Evolutionary conservation across 2,113 vertebrate genomes (phyloP).

Genomic region (Pelmatolapia mariae): DNA sequence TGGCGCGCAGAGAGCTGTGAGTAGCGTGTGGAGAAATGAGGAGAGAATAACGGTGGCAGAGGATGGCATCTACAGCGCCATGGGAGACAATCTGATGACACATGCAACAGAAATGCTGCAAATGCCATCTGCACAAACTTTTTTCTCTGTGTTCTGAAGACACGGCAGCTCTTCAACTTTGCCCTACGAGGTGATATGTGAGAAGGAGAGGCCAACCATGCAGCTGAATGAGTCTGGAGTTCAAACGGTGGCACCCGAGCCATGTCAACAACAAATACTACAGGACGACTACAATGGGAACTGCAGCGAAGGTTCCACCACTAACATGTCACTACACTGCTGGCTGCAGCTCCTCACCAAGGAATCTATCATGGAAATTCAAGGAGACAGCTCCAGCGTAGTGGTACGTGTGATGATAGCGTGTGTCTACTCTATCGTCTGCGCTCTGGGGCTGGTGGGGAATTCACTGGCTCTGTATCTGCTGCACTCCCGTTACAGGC

Average conservation of each 20-base stretch:
- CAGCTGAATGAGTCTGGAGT: slow-evolving; percentile 53
- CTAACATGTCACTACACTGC: slow-evolving; percentile 73
- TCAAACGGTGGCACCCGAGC: slow-evolving; percentile 49
- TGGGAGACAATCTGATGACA: neutral
- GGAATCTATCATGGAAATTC: slow-evolving; percentile 65
- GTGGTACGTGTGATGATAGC: slow-evolving; percentile 72
- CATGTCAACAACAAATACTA: slow-evolving; percentile 44
- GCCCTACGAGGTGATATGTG: neutral
- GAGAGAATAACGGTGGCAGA: neutral
- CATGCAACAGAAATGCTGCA: neutral
- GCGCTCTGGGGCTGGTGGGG: slow-evolving; percentile 74
- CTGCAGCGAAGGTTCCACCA: slow-evolving; percentile 23
- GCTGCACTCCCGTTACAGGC: slow-evolving; percentile 69
- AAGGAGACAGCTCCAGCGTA: slow-evolving; percentile 66
- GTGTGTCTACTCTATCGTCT: slow-evolving; percentile 76
- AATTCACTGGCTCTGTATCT: slow-evolving; percentile 78
- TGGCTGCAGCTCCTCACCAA: slow-evolving; percentile 72
- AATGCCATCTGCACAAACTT: neutral
- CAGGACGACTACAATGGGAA: slow-evolving; percentile 49
- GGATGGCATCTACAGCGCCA: neutral
- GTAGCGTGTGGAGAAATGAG: slow-evolving; percentile 6
- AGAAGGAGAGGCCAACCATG: slow-evolving; percentile 45
- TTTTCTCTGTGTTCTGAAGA: neutral
- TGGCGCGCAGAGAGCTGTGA: slow-evolving; percentile 38
- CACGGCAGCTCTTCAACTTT: neutral